Base-by-base conservation (phyloP, 2,113 vertebrate genomes). In the Morone chrysops region DNA sequence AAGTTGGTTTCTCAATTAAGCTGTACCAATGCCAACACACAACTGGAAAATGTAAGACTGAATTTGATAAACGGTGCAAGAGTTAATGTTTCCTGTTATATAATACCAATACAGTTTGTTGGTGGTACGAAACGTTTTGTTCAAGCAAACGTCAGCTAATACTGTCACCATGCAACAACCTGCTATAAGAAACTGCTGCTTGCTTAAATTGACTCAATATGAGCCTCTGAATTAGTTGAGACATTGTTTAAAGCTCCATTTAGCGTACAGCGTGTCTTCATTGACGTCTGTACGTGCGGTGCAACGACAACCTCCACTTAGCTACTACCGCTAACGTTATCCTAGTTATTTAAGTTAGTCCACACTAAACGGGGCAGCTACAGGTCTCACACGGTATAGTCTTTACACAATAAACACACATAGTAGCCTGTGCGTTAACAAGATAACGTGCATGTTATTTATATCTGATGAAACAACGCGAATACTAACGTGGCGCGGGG, bases 401-500 rank as follows among this genome's bases (percentile, higher is more conserved):
- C 18, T 59, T 13, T 6, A 17, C 6, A 14, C 0, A 66, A 36
- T 11, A 16, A 43, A 31, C 2, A 61, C 8, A 22, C 0, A 36
- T 16, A 0, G 0, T 1, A 36, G 1, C 1, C 0, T 4, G 6
- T 4, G 3, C 17, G 2, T 16, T 12, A n/a, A 0, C 6, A 17
- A 31, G 59, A 8, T 63, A 59, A 9, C 4, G 5, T 9, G 7
- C 4, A 12, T 45, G 9, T 45, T 45, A 25, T 14, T 20, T 51
- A 5, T n/a, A 43, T 50, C 6, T 22, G 18, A 70, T 10, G 50
- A 50, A 14, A 14, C 53, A 69, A 54, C 5, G 22, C 6, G 1
- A 66, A 13, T 17, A 40, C 38, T 74, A 76, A 67, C 77, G 69
- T 81, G 81, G 88, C 72, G 68, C 56, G 53, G 17, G 9, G 53